Base-by-base conservation (phyloP, 1,140 invertebrate species). In the Drosophila punjabiensis region DNA sequence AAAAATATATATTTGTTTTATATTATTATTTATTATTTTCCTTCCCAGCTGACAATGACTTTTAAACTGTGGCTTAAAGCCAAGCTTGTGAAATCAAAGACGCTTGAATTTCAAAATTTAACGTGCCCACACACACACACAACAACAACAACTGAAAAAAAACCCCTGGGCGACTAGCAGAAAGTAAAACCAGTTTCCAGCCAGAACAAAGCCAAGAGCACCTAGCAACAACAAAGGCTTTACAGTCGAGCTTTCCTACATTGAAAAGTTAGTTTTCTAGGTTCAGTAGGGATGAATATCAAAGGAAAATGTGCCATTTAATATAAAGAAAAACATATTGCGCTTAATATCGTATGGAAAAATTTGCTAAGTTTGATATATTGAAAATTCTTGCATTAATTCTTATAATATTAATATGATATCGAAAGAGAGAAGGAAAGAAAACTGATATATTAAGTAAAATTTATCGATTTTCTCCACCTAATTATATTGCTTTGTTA, bases 131-230 rank as follows among this genome's bases (percentile, higher is more conserved):
- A 59, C 53, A 52, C 69, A 50, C 18, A 77, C 13, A 59, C 18
- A 58, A 63, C 10, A 37, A 28, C 9, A 35, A 20, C 33, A 62
- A 30, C 18, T 16, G 3, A 41, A 59, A 24, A 33, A 67, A 45
- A 33, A 33, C 7, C 60, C 37, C 16, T 71, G 67, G 53, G 33
- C 32, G 37, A 18, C 16, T 48, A 30, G 18, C 52, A 71, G 66
- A 73, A 74, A 74, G 47, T 74, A 74, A 78, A 78, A 78, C 76
- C 65, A 60, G 76, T 78, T 78, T 78, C 37, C 16, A 39, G 53
- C 33, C 76, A 77, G 74, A 77, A 76, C 62, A 61, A 77, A 77
- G 53, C 48, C 66, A 68, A 69, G 58, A 52, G 14, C 75, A 78
- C 71, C 61, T 76, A 66, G 75, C 75, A 78, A 78, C 76, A 62